Base-by-base conservation (phyloP, 1,140 invertebrate genomes). In the Patella vulgata region DNA sequence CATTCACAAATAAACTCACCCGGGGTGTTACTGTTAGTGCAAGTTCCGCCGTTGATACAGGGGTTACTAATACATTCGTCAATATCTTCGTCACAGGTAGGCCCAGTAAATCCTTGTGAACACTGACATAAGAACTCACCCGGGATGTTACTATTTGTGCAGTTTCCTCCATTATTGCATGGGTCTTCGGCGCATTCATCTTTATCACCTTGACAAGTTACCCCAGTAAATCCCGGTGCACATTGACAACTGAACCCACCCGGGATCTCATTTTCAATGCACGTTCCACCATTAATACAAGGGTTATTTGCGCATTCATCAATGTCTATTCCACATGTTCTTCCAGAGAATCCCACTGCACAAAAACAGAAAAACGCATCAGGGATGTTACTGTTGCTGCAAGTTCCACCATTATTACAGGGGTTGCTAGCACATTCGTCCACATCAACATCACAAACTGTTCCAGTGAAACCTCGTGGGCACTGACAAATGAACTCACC, bases 201-300 rank as follows among this genome's bases (percentile, higher is more conserved):
- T 48, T 95, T 92, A 74, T 96, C 95, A 1, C 89, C 88, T 82
- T 98, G 94, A 84, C 97, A 99, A 62, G 89, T 87, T 25, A 88
- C 84, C 39, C 96, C 97, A 23, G 90, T 90, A 80, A 91, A 98
- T 0, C 75, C 75, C 12, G 68, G 63, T 84, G 83, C 64, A 77
- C 6, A 63, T 69, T 23, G 60, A 56, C 8, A 46, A 21, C 19
- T 61, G 25, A 19, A 23, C 1, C 11, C 30, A 5, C 55, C 70
- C 87, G 59, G 61, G 0, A 55, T 77, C 4, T 12, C 62, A 54
- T 33, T 59, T 51, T 31, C 27, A n/a, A 64, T 72, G 74, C 12
- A 51, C 8, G 14, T 46, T 25, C 1, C 72, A 33, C 47, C 44
- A 54, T 75, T 75, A 0, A 56, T 36, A 63, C 78, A 79, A 17